Evolutionary conservation across 2,113 vertebrate genomes (phyloP).

Genomic region (Centropristis striata): DNA sequence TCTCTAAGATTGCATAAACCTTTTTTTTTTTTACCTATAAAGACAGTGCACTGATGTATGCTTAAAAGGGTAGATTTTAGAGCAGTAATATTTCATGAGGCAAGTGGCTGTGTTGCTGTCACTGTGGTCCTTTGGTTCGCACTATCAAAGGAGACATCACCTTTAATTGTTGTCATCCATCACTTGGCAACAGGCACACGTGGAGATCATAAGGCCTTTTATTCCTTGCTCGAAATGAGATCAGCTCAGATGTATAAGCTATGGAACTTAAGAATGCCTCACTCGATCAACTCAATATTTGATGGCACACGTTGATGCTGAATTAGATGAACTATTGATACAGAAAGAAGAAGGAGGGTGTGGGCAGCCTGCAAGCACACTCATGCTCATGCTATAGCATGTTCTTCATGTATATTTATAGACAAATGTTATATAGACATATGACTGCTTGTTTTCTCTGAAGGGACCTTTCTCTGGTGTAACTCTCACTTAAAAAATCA

Average conservation of each 20-base stretch:
- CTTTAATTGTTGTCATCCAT: slow-evolving; percentile 83
- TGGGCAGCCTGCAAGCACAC: not conserved
- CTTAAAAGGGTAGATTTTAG: slow-evolving; percentile 66
- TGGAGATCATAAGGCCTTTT: slow-evolving; percentile 68
- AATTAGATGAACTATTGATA: slow-evolving; percentile 51
- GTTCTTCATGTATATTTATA: slow-evolving; percentile 40
- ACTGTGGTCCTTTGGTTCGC: slow-evolving; percentile 64
- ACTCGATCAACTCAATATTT: slow-evolving; percentile 26
- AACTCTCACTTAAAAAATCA: slow-evolving; percentile 51
- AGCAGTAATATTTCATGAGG: slow-evolving; percentile 72
- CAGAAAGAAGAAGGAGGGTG: not conserved
- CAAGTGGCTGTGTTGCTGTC: slow-evolving; percentile 57
- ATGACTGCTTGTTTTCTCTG: slow-evolving; percentile 7
- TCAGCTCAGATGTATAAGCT: slow-evolving; percentile 16
- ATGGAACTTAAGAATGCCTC: not conserved
- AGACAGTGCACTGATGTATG: slow-evolving; percentile 56
- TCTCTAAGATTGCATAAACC: slow-evolving; percentile 14
- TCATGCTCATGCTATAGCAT: not conserved
- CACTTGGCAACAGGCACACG: slow-evolving; percentile 60
- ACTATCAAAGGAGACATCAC: slow-evolving; percentile 74
- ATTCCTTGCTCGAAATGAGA: slow-evolving; percentile 49
- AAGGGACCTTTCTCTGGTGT: not conserved
- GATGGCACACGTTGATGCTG: slow-evolving; percentile 1
- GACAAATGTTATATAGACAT: slow-evolving; percentile 39
- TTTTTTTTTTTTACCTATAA: slow-evolving; percentile 29